Base-by-base conservation (phyloP, 2,888 invertebrate species). In the Meteorus cinctellus region DNA sequence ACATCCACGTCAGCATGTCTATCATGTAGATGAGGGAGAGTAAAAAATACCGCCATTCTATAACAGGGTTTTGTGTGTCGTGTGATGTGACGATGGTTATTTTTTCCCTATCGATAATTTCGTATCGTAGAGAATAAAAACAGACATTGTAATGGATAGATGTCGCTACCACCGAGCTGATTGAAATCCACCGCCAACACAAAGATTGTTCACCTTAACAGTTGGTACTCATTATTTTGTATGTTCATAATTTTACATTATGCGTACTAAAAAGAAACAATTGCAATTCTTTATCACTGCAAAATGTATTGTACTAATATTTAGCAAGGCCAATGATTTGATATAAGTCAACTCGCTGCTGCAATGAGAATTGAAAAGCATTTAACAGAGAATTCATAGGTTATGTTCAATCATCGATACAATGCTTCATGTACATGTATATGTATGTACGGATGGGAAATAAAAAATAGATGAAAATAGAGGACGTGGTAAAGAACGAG, bases 1-100 rank as follows among this genome's bases (percentile, higher is more conserved):
- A 70, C 10, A 55, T 59, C 55, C 69, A 70, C 69, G 69, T 70
- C 69, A 70, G 59, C 69, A 51, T 29, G n/a, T 31, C 5, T 12
- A 19, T 27, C 4, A 31, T 62, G 48, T 19, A 27, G 59, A 27
- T 59, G 8, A 59, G 3, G 14, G 10, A 63, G n/a, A 12, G 63
- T 31, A 10, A 1, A 31, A 63, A 31, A 63, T 29, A 31, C 16
- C 27, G 31, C 31, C 16, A 63, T 31, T n/a, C 27, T 1, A 63
- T 27, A 0, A 16, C 8, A 16, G 3, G 8, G 1, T 59, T 24
- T 12, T 24, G n/a, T 48, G 4, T 19, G n/a, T 48, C 16, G 16
- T 48, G n/a, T 48, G 41, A 48, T 48, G n/a, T 55, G 5, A 8
- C 4, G 19, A 2, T 41, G 12, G 8, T 41, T 12, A 34, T 12